Evolutionary conservation across 1,140 invertebrate species (phyloP), one percentile per base, ranked within the genome.

Genomic region (Drosophila sp.): DNA sequence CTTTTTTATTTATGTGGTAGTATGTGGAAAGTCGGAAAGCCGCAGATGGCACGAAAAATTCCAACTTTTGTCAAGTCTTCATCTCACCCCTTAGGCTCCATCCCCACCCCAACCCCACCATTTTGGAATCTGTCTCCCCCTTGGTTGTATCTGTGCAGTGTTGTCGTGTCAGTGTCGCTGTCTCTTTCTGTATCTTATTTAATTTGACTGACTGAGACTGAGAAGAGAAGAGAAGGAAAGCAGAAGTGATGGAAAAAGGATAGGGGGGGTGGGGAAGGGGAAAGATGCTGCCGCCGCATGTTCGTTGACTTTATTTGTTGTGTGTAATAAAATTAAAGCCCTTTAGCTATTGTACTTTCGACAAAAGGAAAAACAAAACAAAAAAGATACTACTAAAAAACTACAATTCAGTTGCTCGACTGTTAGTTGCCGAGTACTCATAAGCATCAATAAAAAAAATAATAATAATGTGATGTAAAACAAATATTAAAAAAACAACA

Each of bases 251-350:
- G 27, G 27, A 4, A 4, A 21, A 4, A 4, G 21, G 21, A 9
- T 8, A 36, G 43, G 34, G 29, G 21, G n/a, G 29, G 29, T 13
- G 36, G 25, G 27, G 9, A 4, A 4, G 13, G 27, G 11, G 7
- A 29, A 14, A 36, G 11, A 57, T 40, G 51, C 43, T 32, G 70
- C 76, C 76, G 76, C 72, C 80, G 76, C 79, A 74, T 89, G 83
- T 89, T 80, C 79, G 83, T 89, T 83, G 83, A 89, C 80, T 89
- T 89, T 89, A 89, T 89, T 89, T 89, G 83, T 74, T 86, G 80
- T 89, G 75, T 89, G 83, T 89, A 89, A 89, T 89, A 89, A 89
- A 89, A 89, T 89, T 89, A 89, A 89, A 89, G 83, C 83, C 83
- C 83, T 89, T 89, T 89, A 89, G 83, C 83, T 87, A 86, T 86